phyloP scores from a whole-genome alignment of 2,797 vertebrate species.

The Lagorchestes hirsutus region DNA sequence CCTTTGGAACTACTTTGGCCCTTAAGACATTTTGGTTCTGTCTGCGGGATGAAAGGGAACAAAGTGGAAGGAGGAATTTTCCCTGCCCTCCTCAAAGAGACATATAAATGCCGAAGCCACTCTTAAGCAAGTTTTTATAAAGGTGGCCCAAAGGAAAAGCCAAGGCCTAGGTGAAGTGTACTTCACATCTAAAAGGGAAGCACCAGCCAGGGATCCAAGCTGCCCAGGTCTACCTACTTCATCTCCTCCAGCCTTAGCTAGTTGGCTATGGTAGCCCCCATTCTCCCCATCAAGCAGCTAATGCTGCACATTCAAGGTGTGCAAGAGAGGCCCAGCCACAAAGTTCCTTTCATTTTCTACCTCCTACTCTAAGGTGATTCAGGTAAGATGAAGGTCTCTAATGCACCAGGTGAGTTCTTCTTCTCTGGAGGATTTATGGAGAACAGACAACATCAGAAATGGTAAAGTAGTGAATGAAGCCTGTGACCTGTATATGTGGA shows the following conservation, averaged over 20 bases:
- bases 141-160: background rate
- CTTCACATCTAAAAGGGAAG: background rate
- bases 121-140: background rate
- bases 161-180: background rate
- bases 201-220: background rate
- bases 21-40: background rate
- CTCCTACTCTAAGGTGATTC: background rate
- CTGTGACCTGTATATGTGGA: background rate
- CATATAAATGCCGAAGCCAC: background rate
- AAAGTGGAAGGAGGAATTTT: background rate
- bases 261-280: background rate
- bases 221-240: background rate
- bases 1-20: background rate
- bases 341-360: background rate
- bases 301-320: background rate
- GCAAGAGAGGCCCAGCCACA: background rate
- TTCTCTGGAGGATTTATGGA: background rate
- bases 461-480: background rate
- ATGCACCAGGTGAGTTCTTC: background rate
- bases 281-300: background rate
- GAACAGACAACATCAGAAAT: background rate
- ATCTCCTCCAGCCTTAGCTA: background rate
- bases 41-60: background rate
- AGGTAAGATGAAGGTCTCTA: background rate
- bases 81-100: background rate